Conservation (phyloP, 2,113 vertebrate species). For the Eretmochelys imbricata region DNA sequence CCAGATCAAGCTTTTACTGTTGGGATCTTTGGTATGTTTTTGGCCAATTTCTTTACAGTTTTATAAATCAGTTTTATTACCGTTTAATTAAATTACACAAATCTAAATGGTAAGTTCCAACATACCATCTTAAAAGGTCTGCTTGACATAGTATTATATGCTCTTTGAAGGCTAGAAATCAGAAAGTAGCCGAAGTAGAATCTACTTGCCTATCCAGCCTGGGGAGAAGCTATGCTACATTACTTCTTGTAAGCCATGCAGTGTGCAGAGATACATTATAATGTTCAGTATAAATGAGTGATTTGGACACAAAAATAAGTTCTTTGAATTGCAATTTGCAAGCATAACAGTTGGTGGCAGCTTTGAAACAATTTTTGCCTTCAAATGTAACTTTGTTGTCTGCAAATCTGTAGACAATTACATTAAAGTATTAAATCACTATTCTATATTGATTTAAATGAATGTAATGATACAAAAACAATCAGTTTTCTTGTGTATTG, state of each 20-base stretch:
- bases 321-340: slow-evolving; percentile 78
- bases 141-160: background rate
- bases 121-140: background rate
- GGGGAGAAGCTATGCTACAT: background rate
- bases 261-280: background rate
- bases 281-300: background rate
- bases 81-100: background rate
- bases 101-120: background rate
- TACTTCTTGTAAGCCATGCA: background rate
- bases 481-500: background rate
- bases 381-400: slow-evolving; percentile 36
- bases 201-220: background rate
- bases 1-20: background rate
- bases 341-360: slow-evolving; percentile 83
- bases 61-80: background rate
- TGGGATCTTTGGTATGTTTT: background rate
- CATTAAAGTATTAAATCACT: slow-evolving; percentile 47
- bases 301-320: slow-evolving; percentile 5
- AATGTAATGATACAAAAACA: rapidly evolving
- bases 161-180: background rate
- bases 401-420: slow-evolving; percentile 50
- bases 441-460: slow-evolving; percentile 28
- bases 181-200: background rate
- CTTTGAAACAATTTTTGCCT: slow-evolving; percentile 80
- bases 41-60: background rate